Percentiles rank a stretch among this genome's conserved stretches.
Conservation (phyloP, 1,140 invertebrate genomes). For the Drosophila mojavensis region DNA sequence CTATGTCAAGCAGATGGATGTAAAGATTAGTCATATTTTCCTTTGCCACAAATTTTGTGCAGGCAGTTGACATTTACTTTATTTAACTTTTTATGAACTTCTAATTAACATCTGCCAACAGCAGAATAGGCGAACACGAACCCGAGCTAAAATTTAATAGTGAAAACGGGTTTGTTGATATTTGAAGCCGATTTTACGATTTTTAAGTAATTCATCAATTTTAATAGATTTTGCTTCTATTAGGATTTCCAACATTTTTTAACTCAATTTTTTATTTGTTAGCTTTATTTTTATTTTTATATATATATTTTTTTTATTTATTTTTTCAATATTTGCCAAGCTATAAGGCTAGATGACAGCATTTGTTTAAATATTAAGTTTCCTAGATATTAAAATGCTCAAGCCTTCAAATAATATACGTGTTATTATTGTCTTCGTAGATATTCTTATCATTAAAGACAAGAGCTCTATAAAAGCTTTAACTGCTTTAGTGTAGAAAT, state of each 20-base stretch:
- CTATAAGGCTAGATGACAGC: background rate
- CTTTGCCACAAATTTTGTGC: background rate
- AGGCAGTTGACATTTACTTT: background rate
- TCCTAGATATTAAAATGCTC: background rate
- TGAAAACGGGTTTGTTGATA: too few relatives aligned
- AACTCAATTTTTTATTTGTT: too few relatives aligned
- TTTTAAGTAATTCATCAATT: too few relatives aligned
- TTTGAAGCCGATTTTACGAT: too few relatives aligned
- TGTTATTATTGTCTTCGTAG: background rate
- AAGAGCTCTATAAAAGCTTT: background rate
- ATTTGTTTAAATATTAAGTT: background rate
- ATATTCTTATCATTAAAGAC: constrained; percentile 9
- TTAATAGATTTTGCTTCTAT: too few relatives aligned
- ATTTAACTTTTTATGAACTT: background rate
- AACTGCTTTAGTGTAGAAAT: too few relatives aligned
- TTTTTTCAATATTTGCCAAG: background rate
- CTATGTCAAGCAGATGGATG: constrained; percentile 3
- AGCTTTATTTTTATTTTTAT: too few relatives aligned
- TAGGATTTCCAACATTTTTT: too few relatives aligned
- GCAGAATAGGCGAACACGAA: too few relatives aligned
- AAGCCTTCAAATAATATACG: background rate
- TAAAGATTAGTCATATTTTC: constrained; percentile 20
- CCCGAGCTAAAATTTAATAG: too few relatives aligned
- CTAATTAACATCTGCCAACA: constrained; percentile 1
- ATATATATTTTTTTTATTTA: background rate